Base-by-base conservation (phyloP, 1,140 invertebrate genomes). In the Saccostrea glomerata region DNA sequence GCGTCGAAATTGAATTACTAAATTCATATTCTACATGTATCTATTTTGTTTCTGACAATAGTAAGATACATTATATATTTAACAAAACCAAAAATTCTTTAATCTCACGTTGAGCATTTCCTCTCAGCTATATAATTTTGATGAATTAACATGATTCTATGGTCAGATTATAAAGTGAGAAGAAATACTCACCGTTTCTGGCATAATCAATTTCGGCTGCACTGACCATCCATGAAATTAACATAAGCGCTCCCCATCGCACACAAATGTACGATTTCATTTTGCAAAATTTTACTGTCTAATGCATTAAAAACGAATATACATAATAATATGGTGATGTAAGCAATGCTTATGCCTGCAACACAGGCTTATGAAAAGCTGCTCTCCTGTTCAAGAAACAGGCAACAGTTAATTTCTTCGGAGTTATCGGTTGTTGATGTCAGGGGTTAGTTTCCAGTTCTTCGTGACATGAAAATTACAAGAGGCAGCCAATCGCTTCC, bases 181-280 rank as follows among this genome's bases (percentile, higher is more conserved):
- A 77, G 70, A 77, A 36, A 36, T 77, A 77, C 70, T 77, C 70
- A 77, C 70, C 70, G 70, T 77, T 77, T 36, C 70, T 77, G 70
- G 70, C 25, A 77, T 77, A 77, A 36, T 77, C 70, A 77, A 77
- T 77, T 30, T 77, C 70, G 13, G 70, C 70, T 77, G 70, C 25
- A 77, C 70, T 77, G 70, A 77, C 30, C 25, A 77, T 77, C 70
- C 70, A 77, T 30, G 70, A 77, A 77, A 77, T 30, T 25, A 77
- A 77, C 25, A 77, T 15, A 12, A 77, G 15, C 25, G 70, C 23
- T 77, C 70, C 70, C 70, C 70, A 77, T 77, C 70, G 23, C 23
- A 77, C 70, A 30, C 25, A 77, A 15, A 36, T 77, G 70, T 77
- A 77, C 25, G 25, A 77, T 77, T 25, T 77, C 70, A 77, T 77